Base-by-base conservation (phyloP, 2,113 vertebrate species). In the Pelobates fuscus region DNA sequence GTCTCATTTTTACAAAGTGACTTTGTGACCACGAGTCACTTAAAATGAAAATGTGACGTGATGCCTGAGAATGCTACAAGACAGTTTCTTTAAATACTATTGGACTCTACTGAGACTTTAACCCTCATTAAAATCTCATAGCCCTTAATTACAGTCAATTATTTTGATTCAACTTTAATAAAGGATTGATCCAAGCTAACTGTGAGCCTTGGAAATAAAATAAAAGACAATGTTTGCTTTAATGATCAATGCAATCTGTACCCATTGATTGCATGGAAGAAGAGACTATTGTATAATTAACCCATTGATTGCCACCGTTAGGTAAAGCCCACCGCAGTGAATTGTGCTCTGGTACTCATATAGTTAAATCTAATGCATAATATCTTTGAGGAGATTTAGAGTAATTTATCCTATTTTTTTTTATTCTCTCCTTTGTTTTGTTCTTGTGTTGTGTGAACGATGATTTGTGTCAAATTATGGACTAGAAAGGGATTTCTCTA, bases 51-150 rank as follows among this genome's bases (percentile, higher is more conserved):
- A 59, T 24, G 72, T 59, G 72, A 60, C 54, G 41, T 37, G 2
- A 27, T 32, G 30, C 41, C 41, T 24, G 30, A 23, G 46, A 60
- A 29, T 26, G 63, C 37, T 20, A 27, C 1, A 3, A 49, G 44
- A 58, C 32, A 46, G 30, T 60, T 46, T 60, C 63, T 59, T 67
- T 67, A 75, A 67, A 75, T 75, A 67, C 62, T 58, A 58, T 67
- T 60, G 72, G 72, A 63, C 72, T 75, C 72, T 75, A 37, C 5
- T 67, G 72, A 75, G 72, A 67, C 63, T 66, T 75, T 75, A 75
- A 75, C 63, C 72, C 63, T 75, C 72, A 75, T 75, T 75, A 75
- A 75, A 75, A 75, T 60, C 72, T 67, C 63, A 75, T 60, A 75
- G 63, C 72, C 63, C 72, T 75, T 75, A 75, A 75, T 75, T 67